phyloP scores from a whole-genome alignment of 2,888 invertebrate species.

The Danaus chrysippus region DNA sequence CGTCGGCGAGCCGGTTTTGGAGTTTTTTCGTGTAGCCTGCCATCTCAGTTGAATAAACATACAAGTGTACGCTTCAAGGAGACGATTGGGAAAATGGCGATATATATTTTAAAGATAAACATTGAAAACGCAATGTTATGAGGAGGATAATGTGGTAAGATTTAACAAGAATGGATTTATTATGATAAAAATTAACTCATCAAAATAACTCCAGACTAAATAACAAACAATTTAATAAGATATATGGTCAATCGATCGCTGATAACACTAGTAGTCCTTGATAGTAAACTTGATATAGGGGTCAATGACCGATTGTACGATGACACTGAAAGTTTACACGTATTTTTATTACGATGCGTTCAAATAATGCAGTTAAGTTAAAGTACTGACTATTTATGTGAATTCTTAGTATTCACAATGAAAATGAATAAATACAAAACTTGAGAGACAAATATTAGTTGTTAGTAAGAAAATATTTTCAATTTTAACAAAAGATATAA shows the following conservation, averaged over 20 bases:
- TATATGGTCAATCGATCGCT: slow-evolving; percentile 38
- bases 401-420: too few relatives aligned
- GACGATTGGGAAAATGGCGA: slow-evolving; percentile 53
- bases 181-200: slow-evolving; percentile 2
- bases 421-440: too few relatives aligned
- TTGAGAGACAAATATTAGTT: too few relatives aligned
- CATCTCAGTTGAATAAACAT: slow-evolving; percentile 71
- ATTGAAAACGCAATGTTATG: too few relatives aligned
- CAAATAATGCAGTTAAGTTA: too few relatives aligned
- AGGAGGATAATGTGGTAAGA: too few relatives aligned
- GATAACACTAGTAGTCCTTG: slow-evolving; percentile 52
- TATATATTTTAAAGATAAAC: slow-evolving; percentile 24
- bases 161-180: neutral
- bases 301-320: slow-evolving; percentile 63
- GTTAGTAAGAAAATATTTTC: too few relatives aligned
- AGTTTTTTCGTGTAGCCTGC: slow-evolving; percentile 59
- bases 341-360: neutral
- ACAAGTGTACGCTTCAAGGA: slow-evolving; percentile 67
- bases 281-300: slow-evolving; percentile 69
- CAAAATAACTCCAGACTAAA: slow-evolving; percentile 10
- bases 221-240: slow-evolving; percentile 20
- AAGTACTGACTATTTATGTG: too few relatives aligned
- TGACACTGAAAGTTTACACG: slow-evolving; percentile 62
- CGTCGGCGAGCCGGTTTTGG: slow-evolving; percentile 64
- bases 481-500: too few relatives aligned